Evolutionary conservation across 2,113 vertebrate species (phyloP), one percentile per base, ranked within the genome.

Genomic region (Gasterosteus nipponicus): DNA sequence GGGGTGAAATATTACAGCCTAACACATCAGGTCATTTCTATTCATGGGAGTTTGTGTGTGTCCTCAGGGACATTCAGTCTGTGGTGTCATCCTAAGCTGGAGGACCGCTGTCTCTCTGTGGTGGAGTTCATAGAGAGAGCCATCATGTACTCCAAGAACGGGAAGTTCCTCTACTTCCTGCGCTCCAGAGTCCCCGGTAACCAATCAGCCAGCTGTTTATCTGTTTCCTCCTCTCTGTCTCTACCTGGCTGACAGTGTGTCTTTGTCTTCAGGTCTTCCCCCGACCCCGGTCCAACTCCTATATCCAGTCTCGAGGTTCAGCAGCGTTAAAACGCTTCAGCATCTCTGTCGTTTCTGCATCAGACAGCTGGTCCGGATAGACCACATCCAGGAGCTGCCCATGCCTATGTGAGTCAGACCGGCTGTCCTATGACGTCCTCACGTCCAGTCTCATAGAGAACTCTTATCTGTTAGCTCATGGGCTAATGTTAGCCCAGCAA

Each of bases 61-160:
- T 83, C 0, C 89, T 19, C 75, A 97, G 97, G 97, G 74, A 99
- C 97, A 5, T 99, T 99, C 92, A 99, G 97, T 86, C 91, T 99
- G 58, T 99, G 97, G 97, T 99, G 97, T 86, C 97, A 99, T 46
- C 97, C 97, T 15, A 98, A 98, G 83, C 98, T 99, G 67, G 97
- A 99, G 84, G 97, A 99, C 75, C 97, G 97, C 59, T 99, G 97
- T 87, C 97, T 98, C 84, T 98, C 97, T 0, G 97, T 99, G 92
- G 97, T 99, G 82, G 97, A 99, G 89, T 99, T 99, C 89, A 99
- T 99, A 42, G 96, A 98, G 86, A 94, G 97, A 35, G 97, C 97
- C 26, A 97, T 97, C 90, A 98, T 98, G 97, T 97, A 99, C 89
- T 99, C 97, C 38, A 98, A 98, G 85, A 99, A 98, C 0, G 97